Base-by-base conservation (phyloP, 2,797 vertebrate species). In the Diplodus puntazzo region DNA sequence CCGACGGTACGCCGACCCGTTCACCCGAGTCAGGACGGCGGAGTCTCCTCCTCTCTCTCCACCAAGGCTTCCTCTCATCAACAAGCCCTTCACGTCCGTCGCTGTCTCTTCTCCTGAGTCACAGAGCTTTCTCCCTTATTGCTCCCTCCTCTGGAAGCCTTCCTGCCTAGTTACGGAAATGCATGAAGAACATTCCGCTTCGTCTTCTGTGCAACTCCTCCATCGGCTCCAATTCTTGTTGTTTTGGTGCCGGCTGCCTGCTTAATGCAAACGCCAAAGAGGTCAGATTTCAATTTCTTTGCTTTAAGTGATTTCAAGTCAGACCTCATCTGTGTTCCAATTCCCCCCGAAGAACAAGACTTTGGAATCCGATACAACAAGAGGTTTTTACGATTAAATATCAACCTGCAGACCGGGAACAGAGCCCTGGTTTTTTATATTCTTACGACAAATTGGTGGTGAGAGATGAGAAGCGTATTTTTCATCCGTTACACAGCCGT, bases 1-100 rank as follows among this genome's bases (percentile, higher is more conserved):
- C 53, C 5, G 2, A 3, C 4, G 14, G 30, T 63, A 59, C 18
- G 2, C 30, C 48, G 77, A 84, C 81, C 81, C 77, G 27, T 12
- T 82, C 30, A 46, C 58, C 71, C 57, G 2, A 1, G 42, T 14
- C 48, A 1, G 73, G 68, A 69, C 25, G 58, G 34, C 69, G 49
- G 39, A 55, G 69, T 43, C 75, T 79, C 27, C 66, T 30, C n/a
- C n/a, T 71, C 20, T n/a, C 59, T 50, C 30, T 53, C 63, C 64
- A 3, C 81, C 27, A 42, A 80, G 74, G 27, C 63, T 16, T 62
- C 68, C 18, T 21, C 77, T 72, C 66, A 78, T 90, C 73, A 25
- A 62, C 61, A 89, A 57, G 30, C 77, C 0, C 16, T 14, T 58
- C 86, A 86, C 75, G 70, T 81, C 25, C 13, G 7, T 54, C 25